phyloP scores from a whole-genome alignment of 2,113 vertebrate species.

The cattle (Bos taurus) region ARS-UCD2.0 NC_037343.1:73309001-73309500 shows the following conservation, averaged over 20 bases:
- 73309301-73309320: constrained; percentile 16
- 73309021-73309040: constrained; percentile 18
- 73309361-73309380: constrained; percentile 40
- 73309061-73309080: constrained; percentile 40
- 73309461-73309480: background rate
- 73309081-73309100: constrained; percentile 84
- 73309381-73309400: constrained; percentile 47
- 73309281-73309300: background rate
- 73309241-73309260: constrained; percentile 30
- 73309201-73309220: constrained; percentile 4
- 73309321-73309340: constrained; percentile 41
- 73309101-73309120: constrained; percentile 72
- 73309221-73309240: constrained; percentile 44
- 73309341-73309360: constrained; percentile 55
- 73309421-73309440: constrained; percentile 32
- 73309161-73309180: constrained; percentile 63
- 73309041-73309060: constrained; percentile 38
- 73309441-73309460: background rate
- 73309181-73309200: constrained; percentile 53
- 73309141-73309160: constrained; percentile 58
- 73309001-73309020: background rate
- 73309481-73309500: background rate
- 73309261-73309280: background rate
- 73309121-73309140: constrained; percentile 62
- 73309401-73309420: constrained; percentile 33